These are phyloP conservation scores for Dallia pectoralis DNA, from an alignment of 2,797 vertebrate species.

Conservation along the genomic window DNA sequence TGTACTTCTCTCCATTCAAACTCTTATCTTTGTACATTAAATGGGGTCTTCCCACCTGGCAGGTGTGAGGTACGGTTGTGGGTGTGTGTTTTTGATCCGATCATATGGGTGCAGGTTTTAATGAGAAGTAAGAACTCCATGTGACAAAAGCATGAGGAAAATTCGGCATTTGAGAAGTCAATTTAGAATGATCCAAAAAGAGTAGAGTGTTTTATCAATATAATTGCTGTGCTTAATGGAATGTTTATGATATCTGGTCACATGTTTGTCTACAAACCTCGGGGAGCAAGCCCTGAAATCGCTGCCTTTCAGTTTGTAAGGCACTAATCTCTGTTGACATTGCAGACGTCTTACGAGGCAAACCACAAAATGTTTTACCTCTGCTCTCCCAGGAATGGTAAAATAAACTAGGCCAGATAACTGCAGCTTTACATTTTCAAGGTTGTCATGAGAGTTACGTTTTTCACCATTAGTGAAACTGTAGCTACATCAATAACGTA, in stretches of 20 bases:
- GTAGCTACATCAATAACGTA: not conserved
- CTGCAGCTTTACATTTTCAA: not conserved
- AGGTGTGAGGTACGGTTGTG: not conserved
- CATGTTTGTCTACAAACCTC: not conserved
- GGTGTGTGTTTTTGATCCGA: conserved; percentile 4
- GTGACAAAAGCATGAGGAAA: not conserved
- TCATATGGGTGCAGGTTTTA: not conserved
- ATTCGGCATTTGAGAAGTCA: not conserved
- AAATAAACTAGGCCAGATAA: not conserved
- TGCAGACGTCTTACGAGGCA: not conserved
- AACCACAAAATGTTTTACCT: not conserved
- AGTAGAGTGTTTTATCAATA: not conserved
- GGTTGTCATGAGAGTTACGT: not conserved
- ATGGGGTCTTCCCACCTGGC: not conserved
- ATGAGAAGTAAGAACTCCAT: not conserved
- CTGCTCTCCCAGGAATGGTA: not conserved
- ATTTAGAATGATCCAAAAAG: not conserved
- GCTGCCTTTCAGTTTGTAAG: not conserved
- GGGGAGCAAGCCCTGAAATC: not conserved
- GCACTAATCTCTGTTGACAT: not conserved
- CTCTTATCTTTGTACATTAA: not conserved
- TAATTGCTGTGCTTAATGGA: not conserved
- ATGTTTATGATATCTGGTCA: not conserved
- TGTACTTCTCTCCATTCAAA: not conserved
- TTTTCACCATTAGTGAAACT: not conserved